These are phyloP conservation scores for Fragum whitleyi DNA, from an alignment of 2,888 invertebrate species.

Conservation along the genomic window DNA sequence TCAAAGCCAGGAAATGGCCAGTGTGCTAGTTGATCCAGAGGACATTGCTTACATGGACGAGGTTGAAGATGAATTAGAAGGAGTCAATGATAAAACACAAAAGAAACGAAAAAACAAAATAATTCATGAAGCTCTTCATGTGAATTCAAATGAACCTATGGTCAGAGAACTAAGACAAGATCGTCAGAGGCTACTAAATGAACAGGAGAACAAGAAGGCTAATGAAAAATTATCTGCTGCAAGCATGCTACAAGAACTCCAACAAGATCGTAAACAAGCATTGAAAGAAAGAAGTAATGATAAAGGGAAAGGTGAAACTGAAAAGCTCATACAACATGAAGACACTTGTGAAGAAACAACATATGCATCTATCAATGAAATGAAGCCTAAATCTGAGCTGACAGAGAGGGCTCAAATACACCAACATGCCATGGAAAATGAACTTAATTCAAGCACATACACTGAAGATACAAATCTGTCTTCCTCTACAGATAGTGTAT, in stretches of 20 bases:
- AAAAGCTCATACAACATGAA: neutral
- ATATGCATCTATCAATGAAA: neutral
- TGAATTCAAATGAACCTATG: conserved; percentile 32
- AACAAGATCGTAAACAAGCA: conserved; percentile 17
- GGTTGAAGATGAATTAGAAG: conserved; percentile 32
- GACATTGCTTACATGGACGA: conserved; percentile 53
- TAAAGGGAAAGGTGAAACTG: conserved; percentile 1
- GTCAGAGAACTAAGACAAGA: conserved; percentile 44
- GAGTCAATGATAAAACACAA: neutral
- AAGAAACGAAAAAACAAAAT: conserved; percentile 28
- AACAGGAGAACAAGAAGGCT: neutral
- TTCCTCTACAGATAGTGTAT: neutral
- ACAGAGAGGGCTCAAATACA: neutral
- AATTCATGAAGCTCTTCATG: conserved; percentile 28
- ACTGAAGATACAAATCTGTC: neutral
- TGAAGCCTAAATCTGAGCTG: neutral
- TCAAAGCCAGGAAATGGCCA: conserved; percentile 55
- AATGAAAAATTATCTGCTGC: neutral
- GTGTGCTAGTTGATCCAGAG: conserved; percentile 49
- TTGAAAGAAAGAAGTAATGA: conserved; percentile 6
- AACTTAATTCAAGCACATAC: conserved; percentile 1
- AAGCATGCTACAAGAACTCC: conserved; percentile 8
- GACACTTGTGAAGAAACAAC: neutral
- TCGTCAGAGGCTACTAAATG: conserved; percentile 33
- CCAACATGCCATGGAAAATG: neutral